Evolutionary conservation across 2,888 invertebrate species (phyloP).

Genomic region (Alitta virens): DNA sequence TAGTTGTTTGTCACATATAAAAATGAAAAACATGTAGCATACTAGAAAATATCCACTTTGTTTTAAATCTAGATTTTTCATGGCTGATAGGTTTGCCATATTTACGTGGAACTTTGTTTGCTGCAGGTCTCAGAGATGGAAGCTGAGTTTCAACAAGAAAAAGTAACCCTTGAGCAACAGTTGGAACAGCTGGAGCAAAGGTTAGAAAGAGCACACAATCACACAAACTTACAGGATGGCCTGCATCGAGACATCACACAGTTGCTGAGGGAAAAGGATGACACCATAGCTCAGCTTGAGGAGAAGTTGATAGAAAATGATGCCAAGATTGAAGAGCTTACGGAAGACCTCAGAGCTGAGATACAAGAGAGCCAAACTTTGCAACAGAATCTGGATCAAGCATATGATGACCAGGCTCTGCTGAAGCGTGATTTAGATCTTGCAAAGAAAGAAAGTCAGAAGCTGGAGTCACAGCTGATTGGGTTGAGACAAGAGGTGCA

Average conservation of each 20-base stretch:
- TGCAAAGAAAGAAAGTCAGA: conserved; percentile 30
- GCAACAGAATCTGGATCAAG: conserved; percentile 34
- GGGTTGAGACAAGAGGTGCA: neutral
- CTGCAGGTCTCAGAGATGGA: neutral
- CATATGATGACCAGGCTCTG: conserved; percentile 38
- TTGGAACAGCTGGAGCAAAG: conserved; percentile 75
- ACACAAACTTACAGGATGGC: conserved; percentile 56
- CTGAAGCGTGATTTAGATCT: conserved; percentile 40
- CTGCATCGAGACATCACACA: conserved; percentile 44
- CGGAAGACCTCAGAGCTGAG: conserved; percentile 45
- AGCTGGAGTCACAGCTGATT: conserved; percentile 3
- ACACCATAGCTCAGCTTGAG: conserved; percentile 82
- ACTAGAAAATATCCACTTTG: too few relatives aligned
- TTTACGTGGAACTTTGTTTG: too few relatives aligned
- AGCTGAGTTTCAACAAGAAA: conserved; percentile 28
- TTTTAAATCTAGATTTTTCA: too few relatives aligned
- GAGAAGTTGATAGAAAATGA: conserved; percentile 64
- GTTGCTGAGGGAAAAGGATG: conserved; percentile 83
- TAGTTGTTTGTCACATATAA: neutral
- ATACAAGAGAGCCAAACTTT: conserved; percentile 39
- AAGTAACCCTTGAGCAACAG: conserved; percentile 46
- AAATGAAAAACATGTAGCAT: too few relatives aligned
- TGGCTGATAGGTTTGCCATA: too few relatives aligned
- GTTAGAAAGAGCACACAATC: conserved; percentile 76
- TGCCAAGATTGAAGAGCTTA: conserved; percentile 43